A percentile compares a stretch with the other conserved stretches of the same genome.
These are phyloP conservation scores for Tiphia femorata DNA, from an alignment of 2,888 invertebrate genomes.

Conservation along the genomic window DNA sequence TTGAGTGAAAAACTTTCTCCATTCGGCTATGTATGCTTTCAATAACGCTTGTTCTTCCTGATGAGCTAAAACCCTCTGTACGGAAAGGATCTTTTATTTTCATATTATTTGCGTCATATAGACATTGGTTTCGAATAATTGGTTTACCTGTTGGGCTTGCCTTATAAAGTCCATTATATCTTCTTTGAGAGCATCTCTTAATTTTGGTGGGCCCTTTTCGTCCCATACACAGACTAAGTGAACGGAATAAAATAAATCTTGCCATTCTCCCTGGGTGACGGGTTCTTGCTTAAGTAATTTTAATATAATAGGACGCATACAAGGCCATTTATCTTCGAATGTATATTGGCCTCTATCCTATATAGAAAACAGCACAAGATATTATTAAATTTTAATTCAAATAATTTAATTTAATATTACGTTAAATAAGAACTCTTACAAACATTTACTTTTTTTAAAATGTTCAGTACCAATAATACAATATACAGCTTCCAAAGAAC, in stretches of 20 bases:
- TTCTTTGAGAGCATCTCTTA: conserved; percentile 89
- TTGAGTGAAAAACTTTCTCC: conserved; percentile 98
- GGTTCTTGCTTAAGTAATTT: conserved; percentile 94
- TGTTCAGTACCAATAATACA: too few species aligned
- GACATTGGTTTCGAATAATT: background rate
- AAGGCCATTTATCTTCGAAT: conserved; percentile 98
- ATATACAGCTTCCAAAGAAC: too few species aligned
- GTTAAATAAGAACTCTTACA: too few species aligned
- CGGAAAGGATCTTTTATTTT: conserved; percentile 6
- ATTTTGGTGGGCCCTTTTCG: conserved; percentile 91
- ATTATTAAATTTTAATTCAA: background rate
- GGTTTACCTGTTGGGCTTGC: conserved; percentile 83
- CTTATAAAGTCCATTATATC: conserved; percentile 95
- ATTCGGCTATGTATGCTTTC: conserved; percentile 97
- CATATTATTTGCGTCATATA: background rate
- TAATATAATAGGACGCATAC: conserved; percentile 92
- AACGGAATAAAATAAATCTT: conserved; percentile 95
- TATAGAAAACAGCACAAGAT: background rate
- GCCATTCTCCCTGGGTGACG: conserved; percentile 96
- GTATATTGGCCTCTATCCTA: conserved; percentile 84
- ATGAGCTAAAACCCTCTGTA: conserved; percentile 84
- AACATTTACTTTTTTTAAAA: too few species aligned
- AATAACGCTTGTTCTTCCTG: conserved; percentile 95
- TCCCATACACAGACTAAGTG: conserved; percentile 98
- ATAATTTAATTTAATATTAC: too few species aligned